Evolutionary conservation across 2,888 invertebrate genomes (phyloP), one percentile per base, ranked within the genome.

Genomic region (Agonum fuliginosum): DNA sequence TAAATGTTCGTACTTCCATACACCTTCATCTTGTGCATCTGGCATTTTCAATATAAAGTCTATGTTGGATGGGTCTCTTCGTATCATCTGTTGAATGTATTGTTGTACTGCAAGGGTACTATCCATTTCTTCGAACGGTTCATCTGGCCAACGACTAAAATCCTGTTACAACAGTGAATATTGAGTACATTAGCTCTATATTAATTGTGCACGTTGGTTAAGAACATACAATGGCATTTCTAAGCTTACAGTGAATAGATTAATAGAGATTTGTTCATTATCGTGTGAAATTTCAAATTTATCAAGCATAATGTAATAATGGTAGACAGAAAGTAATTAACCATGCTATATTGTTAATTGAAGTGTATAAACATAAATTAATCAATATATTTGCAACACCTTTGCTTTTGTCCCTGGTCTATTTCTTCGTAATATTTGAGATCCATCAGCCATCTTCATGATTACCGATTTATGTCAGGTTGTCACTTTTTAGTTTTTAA

Each of bases 1-100:
- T 78, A 99, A 90, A 89, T 99, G 99, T 88, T 99, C 99, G 87
- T 99, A 99, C 88, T 99, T 99, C 99, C 99, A 99, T 65, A 99
- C 99, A 41, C 99, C 98, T 87, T 98, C 98, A 86, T 99, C 98
- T 87, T 98, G 98, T 17, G 95, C 94, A 82, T 98, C 98, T 1
- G 99, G 99, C 89, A 98, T 97, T 83, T 94, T 96, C 67, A 99
- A 89, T 84, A 99, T 98, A 78, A 95, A 91, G 83, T 98, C 98
- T 78, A 99, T 94, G 88, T 97, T 96, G 6, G 95, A 92, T 22
- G 97, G 96, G 87, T 99, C 97, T 80, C 93, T 92, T 81, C 97
- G 91, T 82, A 99, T 99, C 81, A 97, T 93, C 88, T 99, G 99
- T 87, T 99, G 99, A 84, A 99, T 99, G 86, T 96, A 99, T 86